Evolutionary conservation across 2,113 vertebrate genomes (phyloP).

Genomic region (Etheostoma cragini): DNA sequence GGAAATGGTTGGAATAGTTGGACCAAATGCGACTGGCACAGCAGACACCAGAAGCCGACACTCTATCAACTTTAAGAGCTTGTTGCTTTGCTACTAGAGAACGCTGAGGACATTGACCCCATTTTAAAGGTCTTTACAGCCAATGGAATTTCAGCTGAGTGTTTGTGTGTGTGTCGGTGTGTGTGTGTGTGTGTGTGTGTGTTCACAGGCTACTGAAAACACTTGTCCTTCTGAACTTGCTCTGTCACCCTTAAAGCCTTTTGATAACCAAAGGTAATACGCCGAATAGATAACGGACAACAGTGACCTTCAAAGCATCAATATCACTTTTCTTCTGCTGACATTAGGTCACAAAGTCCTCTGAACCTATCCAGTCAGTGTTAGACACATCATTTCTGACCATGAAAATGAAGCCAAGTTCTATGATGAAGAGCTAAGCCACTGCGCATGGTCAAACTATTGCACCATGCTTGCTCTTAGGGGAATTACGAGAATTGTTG

Average conservation of each 20-base stretch:
- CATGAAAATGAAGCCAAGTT: background rate
- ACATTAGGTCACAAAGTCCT: conserved; percentile 55
- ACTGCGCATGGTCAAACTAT: too few relatives aligned
- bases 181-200: conserved; percentile 9
- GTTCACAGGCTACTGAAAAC: conserved; percentile 49
- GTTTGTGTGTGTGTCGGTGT: conserved; percentile 11
- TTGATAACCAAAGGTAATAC: conserved; percentile 43
- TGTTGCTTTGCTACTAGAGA: conserved; percentile 16
- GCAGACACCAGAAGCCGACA: background rate
- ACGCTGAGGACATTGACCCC: conserved; percentile 24
- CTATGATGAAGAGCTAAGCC: background rate
- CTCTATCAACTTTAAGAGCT: conserved; percentile 12
- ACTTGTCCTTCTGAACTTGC: conserved; percentile 50
- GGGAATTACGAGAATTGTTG: too few relatives aligned
- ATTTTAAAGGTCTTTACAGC: conserved; percentile 23
- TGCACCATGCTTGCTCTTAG: too few relatives aligned
- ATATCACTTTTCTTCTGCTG: conserved; percentile 48
- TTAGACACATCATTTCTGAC: background rate
- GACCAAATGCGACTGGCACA: background rate
- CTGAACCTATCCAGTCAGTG: background rate
- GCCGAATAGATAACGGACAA: conserved; percentile 38
- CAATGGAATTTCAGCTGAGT: conserved; percentile 17
- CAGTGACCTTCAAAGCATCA: conserved; percentile 43
- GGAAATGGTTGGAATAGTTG: conserved; percentile 25
- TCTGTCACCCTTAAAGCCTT: conserved; percentile 23